Conservation (phyloP, 2,113 vertebrate genomes). For the Capreolus pygargus region DNA sequence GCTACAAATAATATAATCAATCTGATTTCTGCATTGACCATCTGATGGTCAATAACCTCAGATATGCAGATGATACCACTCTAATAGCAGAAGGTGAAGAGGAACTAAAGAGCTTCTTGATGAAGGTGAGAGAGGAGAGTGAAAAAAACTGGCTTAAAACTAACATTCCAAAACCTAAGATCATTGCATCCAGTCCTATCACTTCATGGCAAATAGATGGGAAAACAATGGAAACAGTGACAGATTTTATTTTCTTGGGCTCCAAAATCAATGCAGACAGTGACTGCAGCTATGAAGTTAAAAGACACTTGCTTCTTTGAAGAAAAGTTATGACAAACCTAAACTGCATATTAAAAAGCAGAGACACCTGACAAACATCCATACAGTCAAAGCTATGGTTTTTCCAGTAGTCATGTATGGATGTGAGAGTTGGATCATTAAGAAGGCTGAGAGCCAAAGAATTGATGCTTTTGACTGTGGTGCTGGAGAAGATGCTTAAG, state of each 20-base stretch:
- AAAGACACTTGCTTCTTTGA: not conserved
- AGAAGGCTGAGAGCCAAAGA: not conserved
- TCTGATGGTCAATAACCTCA: not conserved
- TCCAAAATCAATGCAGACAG: not conserved
- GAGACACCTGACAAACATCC: not conserved
- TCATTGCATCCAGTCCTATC: not conserved
- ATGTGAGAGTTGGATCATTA: not conserved
- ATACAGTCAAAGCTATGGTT: not conserved
- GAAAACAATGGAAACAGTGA: not conserved
- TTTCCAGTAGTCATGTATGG: not conserved
- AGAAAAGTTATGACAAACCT: not conserved
- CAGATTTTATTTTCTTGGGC: not conserved
- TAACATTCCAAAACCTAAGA: not conserved
- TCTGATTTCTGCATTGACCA: not conserved
- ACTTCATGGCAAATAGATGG: not conserved
- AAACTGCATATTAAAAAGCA: not conserved
- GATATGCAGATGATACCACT: not conserved
- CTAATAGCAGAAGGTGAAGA: not conserved
- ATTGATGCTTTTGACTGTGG: not conserved
- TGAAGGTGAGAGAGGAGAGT: not conserved
- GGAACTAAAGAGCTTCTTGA: not conserved
- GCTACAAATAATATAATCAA: not conserved
- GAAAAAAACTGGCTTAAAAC: not conserved
- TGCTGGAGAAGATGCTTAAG: not conserved
- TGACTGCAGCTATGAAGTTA: not conserved